Conservation (phyloP, 1,140 invertebrate genomes). For the Zelostemma sp. region DNA sequence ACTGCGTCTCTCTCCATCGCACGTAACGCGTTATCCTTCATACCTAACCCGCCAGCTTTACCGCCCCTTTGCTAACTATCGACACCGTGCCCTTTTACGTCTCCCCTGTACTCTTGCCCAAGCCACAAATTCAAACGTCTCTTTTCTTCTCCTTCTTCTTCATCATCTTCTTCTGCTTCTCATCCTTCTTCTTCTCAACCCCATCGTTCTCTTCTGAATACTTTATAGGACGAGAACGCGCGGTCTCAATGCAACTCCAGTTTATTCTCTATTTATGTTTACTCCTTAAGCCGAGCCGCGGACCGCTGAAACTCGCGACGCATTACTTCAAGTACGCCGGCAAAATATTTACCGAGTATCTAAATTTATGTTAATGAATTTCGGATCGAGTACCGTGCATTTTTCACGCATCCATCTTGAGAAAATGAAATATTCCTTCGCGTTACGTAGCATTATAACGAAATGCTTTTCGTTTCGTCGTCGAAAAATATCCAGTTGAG, state of each 20-base stretch:
- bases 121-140: constrained; percentile 13
- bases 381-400: constrained; percentile 9
- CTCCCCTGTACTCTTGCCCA: constrained; percentile 11
- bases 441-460: too few species aligned
- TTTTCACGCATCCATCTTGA: constrained; percentile 4
- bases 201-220: constrained; percentile 63
- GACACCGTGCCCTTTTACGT: constrained; percentile 7
- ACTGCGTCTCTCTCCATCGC: constrained; percentile 31
- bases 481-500: too few species aligned
- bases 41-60: constrained; percentile 32
- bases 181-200: constrained; percentile 37
- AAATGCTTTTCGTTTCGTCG: too few species aligned
- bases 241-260: constrained; percentile 48
- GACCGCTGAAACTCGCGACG: constrained; percentile 20
- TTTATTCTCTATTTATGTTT: constrained; percentile 66
- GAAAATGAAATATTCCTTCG: background rate
- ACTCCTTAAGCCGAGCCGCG: constrained; percentile 28
- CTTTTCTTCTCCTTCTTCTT: background rate
- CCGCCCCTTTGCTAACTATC: constrained; percentile 32
- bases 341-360: constrained; percentile 33
- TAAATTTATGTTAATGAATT: constrained; percentile 21
- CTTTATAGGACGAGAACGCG: constrained; percentile 59
- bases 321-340: constrained; percentile 17
- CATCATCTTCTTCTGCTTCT: constrained; percentile 22
- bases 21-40: constrained; percentile 50